phyloP scores from a whole-genome alignment of 2,888 invertebrate species.

The Torymus tubicola region DNA sequence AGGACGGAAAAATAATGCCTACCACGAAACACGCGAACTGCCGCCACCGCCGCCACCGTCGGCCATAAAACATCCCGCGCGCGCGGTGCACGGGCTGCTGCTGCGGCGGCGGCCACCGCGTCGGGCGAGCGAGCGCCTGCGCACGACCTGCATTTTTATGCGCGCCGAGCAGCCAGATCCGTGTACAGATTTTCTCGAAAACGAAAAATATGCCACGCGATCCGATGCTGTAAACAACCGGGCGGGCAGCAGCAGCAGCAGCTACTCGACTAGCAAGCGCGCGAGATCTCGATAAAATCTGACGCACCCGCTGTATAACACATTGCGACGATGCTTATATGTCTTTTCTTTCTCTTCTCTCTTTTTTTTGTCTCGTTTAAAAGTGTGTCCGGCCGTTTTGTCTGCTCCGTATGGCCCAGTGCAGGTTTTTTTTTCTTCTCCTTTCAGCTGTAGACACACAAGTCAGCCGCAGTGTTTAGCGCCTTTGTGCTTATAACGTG shows the following conservation, averaged over 20 bases:
- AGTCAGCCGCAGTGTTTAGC: no score
- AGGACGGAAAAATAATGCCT: slow-evolving; percentile 75
- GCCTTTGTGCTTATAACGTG: no score
- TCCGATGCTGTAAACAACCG: slow-evolving; percentile 43
- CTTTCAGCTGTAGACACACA: no score
- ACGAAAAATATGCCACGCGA: slow-evolving; percentile 65
- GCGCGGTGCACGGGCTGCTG: neutral
- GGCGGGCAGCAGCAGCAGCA: slow-evolving; percentile 5
- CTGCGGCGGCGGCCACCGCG: neutral
- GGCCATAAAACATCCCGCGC: slow-evolving; percentile 72
- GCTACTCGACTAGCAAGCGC: neutral
- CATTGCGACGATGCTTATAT: neutral
- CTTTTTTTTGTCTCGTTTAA: no score
- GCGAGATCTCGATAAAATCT: slow-evolving; percentile 48
- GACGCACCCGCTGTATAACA: neutral
- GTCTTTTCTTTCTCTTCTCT: neutral
- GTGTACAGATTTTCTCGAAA: slow-evolving; percentile 72
- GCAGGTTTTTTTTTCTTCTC: no score
- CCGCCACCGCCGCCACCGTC: slow-evolving; percentile 63
- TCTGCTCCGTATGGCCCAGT: no score
- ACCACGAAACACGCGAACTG: slow-evolving; percentile 73
- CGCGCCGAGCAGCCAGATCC: slow-evolving; percentile 67
- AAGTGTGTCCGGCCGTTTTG: no score
- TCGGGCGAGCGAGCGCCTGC: slow-evolving; percentile 63
- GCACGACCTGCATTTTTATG: slow-evolving; percentile 75